A percentile compares a stretch with the other conserved stretches of the same genome.
phyloP scores from a whole-genome alignment of 2,888 invertebrate species.

The Ophraella communa region DNA sequence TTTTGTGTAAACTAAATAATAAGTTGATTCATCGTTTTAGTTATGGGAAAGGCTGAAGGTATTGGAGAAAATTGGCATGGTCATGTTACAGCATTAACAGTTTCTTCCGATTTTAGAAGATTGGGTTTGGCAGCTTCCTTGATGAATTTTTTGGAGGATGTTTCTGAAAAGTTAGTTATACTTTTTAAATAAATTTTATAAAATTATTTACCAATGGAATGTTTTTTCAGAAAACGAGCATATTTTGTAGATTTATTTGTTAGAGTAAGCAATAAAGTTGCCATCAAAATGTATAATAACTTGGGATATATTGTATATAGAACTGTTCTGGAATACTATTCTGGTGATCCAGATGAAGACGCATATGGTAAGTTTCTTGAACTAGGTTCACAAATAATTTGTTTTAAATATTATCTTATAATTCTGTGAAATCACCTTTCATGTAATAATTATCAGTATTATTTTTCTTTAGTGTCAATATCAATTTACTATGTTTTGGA shows the following conservation, averaged over 20 bases:
- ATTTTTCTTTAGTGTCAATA: too few relatives aligned
- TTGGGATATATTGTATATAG: conserved; percentile 96
- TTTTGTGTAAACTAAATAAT: neutral
- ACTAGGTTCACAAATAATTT: too few relatives aligned
- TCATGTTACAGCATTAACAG: conserved; percentile 97
- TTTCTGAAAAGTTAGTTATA: conserved; percentile 86
- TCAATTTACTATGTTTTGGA: neutral
- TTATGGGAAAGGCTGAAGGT: conserved; percentile 99
- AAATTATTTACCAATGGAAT: neutral
- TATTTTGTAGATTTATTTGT: conserved; percentile 99
- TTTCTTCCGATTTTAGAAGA: conserved; percentile 92
- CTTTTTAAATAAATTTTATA: neutral
- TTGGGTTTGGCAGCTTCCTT: conserved; percentile 90
- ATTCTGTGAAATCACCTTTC: too few relatives aligned
- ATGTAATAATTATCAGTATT: too few relatives aligned
- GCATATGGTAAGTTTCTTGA: conserved; percentile 87
- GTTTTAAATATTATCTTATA: too few relatives aligned
- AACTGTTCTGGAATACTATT: conserved; percentile 97
- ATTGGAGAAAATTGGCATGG: conserved; percentile 97
- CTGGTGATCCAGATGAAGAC: conserved; percentile 97
- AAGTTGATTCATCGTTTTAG: conserved; percentile 63
- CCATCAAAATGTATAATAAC: conserved; percentile 96
- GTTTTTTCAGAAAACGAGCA: conserved; percentile 84
- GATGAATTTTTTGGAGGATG: conserved; percentile 94
- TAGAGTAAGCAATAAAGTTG: conserved; percentile 94